A percentile compares a stretch with the other conserved stretches of the same genome.
These are phyloP conservation scores for Mycalesis mineus DNA, from an alignment of 2,888 invertebrate species.

Conservation along the genomic window DNA sequence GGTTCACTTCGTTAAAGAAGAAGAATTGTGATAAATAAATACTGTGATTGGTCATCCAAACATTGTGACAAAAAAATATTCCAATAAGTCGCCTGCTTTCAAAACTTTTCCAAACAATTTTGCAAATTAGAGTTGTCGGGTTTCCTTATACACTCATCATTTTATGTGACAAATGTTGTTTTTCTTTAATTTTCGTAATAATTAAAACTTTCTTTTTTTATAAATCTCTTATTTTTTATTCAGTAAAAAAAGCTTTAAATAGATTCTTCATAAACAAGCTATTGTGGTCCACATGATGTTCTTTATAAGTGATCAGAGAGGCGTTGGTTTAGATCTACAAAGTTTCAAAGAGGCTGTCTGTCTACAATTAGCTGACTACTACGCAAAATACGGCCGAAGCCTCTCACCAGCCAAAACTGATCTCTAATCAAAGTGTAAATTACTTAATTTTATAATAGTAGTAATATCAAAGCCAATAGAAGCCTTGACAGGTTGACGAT, in stretches of 20 bases:
- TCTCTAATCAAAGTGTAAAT: too few species aligned
- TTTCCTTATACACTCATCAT: slow-evolving; percentile 2
- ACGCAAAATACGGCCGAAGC: too few species aligned
- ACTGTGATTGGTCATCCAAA: not conserved
- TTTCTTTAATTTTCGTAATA: not conserved
- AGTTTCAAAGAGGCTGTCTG: too few species aligned
- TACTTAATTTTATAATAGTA: too few species aligned
- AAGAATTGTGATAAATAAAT: not conserved
- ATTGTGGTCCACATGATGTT: not conserved
- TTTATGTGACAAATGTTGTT: slow-evolving; percentile 5
- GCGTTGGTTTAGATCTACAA: not conserved
- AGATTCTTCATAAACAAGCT: not conserved
- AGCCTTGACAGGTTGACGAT: too few species aligned
- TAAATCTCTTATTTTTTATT: not conserved
- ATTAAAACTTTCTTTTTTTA: not conserved
- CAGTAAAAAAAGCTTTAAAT: not conserved
- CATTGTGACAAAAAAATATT: not conserved
- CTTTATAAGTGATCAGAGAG: not conserved
- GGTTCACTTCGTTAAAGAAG: not conserved
- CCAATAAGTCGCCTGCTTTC: not conserved
- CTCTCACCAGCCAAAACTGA: too few species aligned
- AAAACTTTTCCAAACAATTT: slow-evolving; percentile 2
- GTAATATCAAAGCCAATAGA: too few species aligned
- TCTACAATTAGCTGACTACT: too few species aligned
- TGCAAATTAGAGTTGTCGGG: not conserved